Evolutionary conservation across 2,797 vertebrate species (phyloP).

Genomic region (Myotis daubentonii): DNA sequence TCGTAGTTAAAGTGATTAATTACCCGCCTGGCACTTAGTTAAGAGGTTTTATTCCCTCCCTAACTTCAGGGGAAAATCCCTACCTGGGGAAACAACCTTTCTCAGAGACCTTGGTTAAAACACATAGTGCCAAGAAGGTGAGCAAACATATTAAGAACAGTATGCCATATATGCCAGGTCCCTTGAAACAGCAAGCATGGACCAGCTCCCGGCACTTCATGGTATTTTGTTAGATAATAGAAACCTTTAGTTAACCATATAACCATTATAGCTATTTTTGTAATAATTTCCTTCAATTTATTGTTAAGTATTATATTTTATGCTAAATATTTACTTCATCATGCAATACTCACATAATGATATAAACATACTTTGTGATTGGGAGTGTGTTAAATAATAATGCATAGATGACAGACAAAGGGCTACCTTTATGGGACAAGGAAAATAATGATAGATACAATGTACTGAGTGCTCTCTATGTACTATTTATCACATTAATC

Average conservation of each 20-base stretch:
- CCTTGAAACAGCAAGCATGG: too few species aligned
- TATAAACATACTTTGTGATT: background rate
- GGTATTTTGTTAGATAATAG: background rate
- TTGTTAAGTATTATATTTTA: constrained; percentile 5
- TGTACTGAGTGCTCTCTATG: background rate
- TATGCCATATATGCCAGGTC: too few species aligned
- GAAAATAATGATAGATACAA: background rate
- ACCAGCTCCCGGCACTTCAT: too few species aligned
- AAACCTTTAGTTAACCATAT: constrained; percentile 6
- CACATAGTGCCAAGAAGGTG: too few species aligned
- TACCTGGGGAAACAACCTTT: too few species aligned
- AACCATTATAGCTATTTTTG: background rate
- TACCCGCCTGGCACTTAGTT: too few species aligned
- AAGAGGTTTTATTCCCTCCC: too few species aligned
- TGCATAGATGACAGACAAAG: background rate
- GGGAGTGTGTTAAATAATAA: background rate
- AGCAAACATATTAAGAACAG: too few species aligned
- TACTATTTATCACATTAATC: background rate
- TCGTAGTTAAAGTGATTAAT: too few species aligned
- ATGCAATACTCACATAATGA: background rate
- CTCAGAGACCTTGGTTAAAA: too few species aligned
- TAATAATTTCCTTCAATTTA: background rate
- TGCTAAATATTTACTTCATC: background rate
- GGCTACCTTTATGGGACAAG: background rate
- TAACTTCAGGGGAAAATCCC: too few species aligned